Evolutionary conservation across 2,113 vertebrate species (phyloP), one percentile per base, ranked within the genome.

Genomic region (Probosciger aterrimus): DNA sequence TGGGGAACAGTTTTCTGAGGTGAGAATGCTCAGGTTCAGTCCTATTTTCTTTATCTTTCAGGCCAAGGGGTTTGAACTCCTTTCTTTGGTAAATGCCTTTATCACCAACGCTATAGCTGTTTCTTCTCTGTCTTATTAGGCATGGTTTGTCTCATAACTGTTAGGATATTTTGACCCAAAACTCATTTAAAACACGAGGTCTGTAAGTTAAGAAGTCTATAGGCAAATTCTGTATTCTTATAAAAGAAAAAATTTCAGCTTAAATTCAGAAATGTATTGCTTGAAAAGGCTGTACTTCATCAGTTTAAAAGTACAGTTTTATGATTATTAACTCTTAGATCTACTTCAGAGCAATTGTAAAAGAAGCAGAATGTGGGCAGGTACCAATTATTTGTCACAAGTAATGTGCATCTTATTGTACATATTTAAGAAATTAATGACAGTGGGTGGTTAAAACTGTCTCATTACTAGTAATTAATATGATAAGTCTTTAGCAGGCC

Each of bases 391-490:
- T 44, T 65, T 85, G 86, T 91, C 88, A 82, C 78, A 88, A 87
- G 92, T 87, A 69, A 35, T 25, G 12, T 90, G 71, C 73, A 78
- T 96, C 83, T 95, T 90, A 93, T 94, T 93, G 96, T 96, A 94
- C 86, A 86, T 92, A 88, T 96, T 97, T 90, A 96, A 96, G 86
- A 97, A 94, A 92, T 92, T 79, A 96, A 57, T 97, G 96, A 96
- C 89, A 93, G 71, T 92, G 50, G 95, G 85, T 96, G 65, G 73
- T 80, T 95, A 93, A 87, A 95, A 37, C 82, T 93, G 73, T 93
- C 97, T 97, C 71, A 84, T 95, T 96, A 76, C 70, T 93, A 55
- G 27, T 93, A 97, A 94, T 97, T 97, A 97, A 95, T 94, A 83
- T 70, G 57, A 44, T 83, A 86, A 92, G 67, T 62, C 82, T 84